Conservation (phyloP, 2,888 invertebrate species). For the Cephonodes hylas region DNA sequence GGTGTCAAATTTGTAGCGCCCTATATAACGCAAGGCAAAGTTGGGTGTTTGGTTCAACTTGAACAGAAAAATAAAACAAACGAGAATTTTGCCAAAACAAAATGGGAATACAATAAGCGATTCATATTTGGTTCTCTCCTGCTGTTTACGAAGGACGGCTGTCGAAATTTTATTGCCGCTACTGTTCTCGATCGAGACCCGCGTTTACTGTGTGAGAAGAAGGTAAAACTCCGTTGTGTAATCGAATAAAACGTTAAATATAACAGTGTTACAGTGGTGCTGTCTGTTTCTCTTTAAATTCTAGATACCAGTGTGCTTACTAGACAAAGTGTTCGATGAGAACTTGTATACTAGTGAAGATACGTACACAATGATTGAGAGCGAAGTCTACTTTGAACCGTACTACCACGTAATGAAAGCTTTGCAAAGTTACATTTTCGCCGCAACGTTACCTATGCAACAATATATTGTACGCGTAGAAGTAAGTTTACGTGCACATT, state of each 20-base stretch:
- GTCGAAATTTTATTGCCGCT: slow-evolving; percentile 84
- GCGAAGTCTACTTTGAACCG: slow-evolving; percentile 90
- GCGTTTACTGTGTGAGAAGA: slow-evolving; percentile 45
- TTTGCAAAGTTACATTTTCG: slow-evolving; percentile 80
- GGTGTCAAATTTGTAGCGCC: slow-evolving; percentile 64
- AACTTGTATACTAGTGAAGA: slow-evolving; percentile 39
- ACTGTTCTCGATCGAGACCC: slow-evolving; percentile 82
- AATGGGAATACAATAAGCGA: slow-evolving; percentile 73
- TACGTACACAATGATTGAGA: slow-evolving; percentile 85
- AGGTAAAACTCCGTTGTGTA: slow-evolving; percentile 47
- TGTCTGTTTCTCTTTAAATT: slow-evolving; percentile 24
- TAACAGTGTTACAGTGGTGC: too few relatives aligned
- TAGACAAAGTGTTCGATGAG: slow-evolving; percentile 34
- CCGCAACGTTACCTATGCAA: slow-evolving; percentile 83
- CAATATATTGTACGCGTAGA: slow-evolving; percentile 84
- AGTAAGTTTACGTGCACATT: too few relatives aligned
- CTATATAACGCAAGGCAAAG: slow-evolving; percentile 49
- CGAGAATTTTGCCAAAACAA: slow-evolving; percentile 54
- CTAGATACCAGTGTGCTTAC: slow-evolving; percentile 56
- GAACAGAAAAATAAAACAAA: slow-evolving; percentile 33
- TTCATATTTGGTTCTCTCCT: slow-evolving; percentile 87
- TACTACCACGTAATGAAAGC: slow-evolving; percentile 87
- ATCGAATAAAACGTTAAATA: too few relatives aligned
- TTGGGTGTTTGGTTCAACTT: slow-evolving; percentile 59
- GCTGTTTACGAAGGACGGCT: slow-evolving; percentile 85